Evolutionary conservation across 2,797 vertebrate genomes (phyloP), one percentile per base, ranked within the genome.

Genomic region (Champsocephalus gunnari): DNA sequence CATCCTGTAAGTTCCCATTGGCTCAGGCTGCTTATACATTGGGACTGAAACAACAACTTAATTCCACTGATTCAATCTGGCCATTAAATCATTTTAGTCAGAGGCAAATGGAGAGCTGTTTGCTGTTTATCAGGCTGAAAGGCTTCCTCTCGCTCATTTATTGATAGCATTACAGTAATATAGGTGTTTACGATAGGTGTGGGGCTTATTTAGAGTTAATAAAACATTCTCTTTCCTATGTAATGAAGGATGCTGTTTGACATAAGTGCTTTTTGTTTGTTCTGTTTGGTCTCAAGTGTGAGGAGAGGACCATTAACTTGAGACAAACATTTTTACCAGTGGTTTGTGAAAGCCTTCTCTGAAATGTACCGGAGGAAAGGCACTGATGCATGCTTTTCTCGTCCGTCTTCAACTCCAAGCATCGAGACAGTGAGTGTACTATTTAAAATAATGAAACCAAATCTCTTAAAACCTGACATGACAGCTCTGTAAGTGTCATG

Each of bases 201-300:
- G 93, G 92, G 93, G 92, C 90, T 93, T 91, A 93, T 93, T 93
- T 82, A 79, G 91, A 90, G 89, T 94, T 89, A 94, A 92, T 95
- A 92, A 94, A 94, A 93, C 89, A 92, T 95, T 89, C 88, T 89
- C 92, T 91, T 86, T 91, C 87, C 90, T 90, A 92, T 91, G 90
- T 91, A 92, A 92, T 92, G 92, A 91, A 91, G 89, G 85, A 89
- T 92, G 87, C 83, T 91, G 90, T 92, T 92, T 88, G 91, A 89
- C 88, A 88, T 94, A 94, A 95, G 93, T 95, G 94, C 92, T 93
- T 92, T 94, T 94, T 94, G 92, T 93, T 94, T 93, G 93, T 93
- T 92, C 88, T 90, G 86, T 92, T 91, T 91, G 90, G 92, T 93
- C 93, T 95, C 93, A 77, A 88, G 94, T 92, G 93, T 92, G 92